Base-by-base conservation (phyloP, 1,140 invertebrate species). In the Forficula auricularia region DNA sequence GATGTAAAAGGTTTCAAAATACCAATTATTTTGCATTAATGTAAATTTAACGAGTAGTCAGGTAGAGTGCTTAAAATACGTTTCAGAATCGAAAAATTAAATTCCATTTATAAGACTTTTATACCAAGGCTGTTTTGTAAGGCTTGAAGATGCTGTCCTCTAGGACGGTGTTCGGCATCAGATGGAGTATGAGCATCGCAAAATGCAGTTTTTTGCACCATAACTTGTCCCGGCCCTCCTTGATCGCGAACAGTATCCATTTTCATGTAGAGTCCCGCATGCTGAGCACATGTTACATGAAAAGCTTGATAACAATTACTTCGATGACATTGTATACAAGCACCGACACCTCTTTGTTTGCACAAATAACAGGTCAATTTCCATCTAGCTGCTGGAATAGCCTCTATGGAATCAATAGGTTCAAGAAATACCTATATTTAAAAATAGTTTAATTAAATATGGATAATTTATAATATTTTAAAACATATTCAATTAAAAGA, bases 241-340 rank as follows among this genome's bases (percentile, higher is more conserved):
- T 38, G 31, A 52, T 82, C 79, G 55, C 78, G 72, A 0, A 89
- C 78, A 1, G 86, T 89, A 55, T 96, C 84, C 78, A 98, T 95
- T 59, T 90, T 84, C 92, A 98, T 97, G 51, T 81, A 66, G 61
- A 82, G 65, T 42, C 92, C 91, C 38, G 91, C 90, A 60, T 94
- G 88, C 60, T 97, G 92, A 0, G 92, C 94, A 64, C 95, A 98
- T 0, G 94, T 98, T 0, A 98, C 94, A 62, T 98, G 95, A 64
- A 98, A 98, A 4, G 92, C 92, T 40, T 84, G 82, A 56, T 95
- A 97, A 60, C 94, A 98, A 59, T 88, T 95, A 47, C 76, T 82
- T 54, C 90, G 87, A 57, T 96, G 88, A 61, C 95, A 98, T 62
- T 98, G 95, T 49, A 98, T 97, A 55, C 94, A 98, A 2, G 94